A percentile compares a stretch with the other conserved stretches of the same genome.
Evolutionary conservation across 2,797 vertebrate species (phyloP).

Genomic region (Euthynnus affinis): DNA sequence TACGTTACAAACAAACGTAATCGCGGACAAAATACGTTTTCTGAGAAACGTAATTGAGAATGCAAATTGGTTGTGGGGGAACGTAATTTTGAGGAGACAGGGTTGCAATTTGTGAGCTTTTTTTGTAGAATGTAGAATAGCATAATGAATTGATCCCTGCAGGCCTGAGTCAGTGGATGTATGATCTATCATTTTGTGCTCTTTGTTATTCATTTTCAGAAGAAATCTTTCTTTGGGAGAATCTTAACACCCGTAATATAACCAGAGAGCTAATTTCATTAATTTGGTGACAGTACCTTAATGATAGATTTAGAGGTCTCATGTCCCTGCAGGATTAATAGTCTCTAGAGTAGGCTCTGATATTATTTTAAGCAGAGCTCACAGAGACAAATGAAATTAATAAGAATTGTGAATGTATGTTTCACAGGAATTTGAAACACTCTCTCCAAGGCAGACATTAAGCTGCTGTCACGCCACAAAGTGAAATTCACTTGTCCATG

Average conservation of each 20-base stretch:
- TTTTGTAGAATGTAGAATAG: background rate
- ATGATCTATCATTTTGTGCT: background rate
- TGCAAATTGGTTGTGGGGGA: too few relatives aligned
- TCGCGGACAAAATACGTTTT: too few relatives aligned
- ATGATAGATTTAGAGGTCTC: constrained; percentile 37
- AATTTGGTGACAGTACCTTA: constrained; percentile 32
- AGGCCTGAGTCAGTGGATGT: background rate
- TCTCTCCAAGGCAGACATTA: background rate
- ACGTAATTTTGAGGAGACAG: too few relatives aligned
- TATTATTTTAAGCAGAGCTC: constrained; percentile 6
- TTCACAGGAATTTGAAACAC: background rate
- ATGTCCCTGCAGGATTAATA: constrained; percentile 40
- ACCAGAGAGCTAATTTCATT: constrained; percentile 58
- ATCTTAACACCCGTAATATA: too few relatives aligned
- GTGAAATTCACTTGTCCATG: background rate
- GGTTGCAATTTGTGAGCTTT: too few relatives aligned
- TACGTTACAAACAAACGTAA: too few relatives aligned
- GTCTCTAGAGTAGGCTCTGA: constrained; percentile 46
- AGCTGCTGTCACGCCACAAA: too few relatives aligned
- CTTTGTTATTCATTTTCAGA: constrained; percentile 19
- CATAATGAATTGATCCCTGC: background rate
- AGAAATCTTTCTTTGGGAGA: constrained; percentile 22
- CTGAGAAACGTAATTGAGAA: too few relatives aligned
- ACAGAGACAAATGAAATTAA: constrained; percentile 17
- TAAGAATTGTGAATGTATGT: background rate